These are phyloP conservation scores for Glossophaga mutica DNA, from an alignment of 2,797 vertebrate species.

Conservation along the genomic window DNA sequence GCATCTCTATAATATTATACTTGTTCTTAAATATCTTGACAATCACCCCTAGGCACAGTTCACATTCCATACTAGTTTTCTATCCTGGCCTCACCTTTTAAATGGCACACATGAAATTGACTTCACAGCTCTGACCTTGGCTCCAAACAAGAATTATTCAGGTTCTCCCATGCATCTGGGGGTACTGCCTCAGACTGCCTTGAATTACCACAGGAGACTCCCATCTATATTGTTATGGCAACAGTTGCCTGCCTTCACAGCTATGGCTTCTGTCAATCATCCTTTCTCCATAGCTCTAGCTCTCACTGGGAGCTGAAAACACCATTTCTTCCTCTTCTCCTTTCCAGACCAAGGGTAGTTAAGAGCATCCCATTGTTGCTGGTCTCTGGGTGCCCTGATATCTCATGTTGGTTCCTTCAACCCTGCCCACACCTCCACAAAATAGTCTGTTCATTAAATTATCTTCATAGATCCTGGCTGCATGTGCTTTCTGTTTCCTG, in stretches of 20 bases:
- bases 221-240: background rate
- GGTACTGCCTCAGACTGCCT: background rate
- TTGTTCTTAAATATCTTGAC: constrained; percentile 29
- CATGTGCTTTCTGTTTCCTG: background rate
- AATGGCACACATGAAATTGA: constrained; percentile 50
- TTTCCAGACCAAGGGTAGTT: background rate
- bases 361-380: background rate
- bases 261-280: background rate
- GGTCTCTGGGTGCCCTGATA: background rate
- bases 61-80: constrained; percentile 34
- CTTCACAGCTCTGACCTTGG: constrained; percentile 47
- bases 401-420: background rate
- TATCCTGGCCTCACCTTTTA: constrained; percentile 62
- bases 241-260: background rate
- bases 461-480: background rate
- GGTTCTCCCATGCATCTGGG: background rate
- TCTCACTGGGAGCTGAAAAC: background rate
- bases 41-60: background rate
- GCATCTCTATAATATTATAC: background rate
- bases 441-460: background rate
- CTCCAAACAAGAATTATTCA: background rate
- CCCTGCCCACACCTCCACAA: background rate
- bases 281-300: background rate
- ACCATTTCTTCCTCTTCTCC: background rate
- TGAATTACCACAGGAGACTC: background rate